Evolutionary conservation across 2,113 vertebrate genomes (phyloP), one percentile per base, ranked within the genome.

Genomic region (Engystomops pustulosus): DNA sequence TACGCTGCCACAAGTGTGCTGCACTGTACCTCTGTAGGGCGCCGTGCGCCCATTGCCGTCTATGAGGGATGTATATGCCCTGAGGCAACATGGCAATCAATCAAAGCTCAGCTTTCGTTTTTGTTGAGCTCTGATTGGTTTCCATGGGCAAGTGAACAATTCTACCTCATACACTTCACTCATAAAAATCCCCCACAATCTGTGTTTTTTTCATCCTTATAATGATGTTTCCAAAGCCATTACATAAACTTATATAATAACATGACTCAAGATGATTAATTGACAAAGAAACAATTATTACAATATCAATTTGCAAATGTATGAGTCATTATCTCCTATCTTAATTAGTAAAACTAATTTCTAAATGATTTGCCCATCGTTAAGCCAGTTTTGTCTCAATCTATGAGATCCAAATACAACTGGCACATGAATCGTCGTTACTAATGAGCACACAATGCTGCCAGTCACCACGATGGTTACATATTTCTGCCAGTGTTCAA

Each of bases 381-480:
- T 67, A 32, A 7, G 32, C 62, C 62, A 67, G 60, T 65, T 65
- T 32, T 58, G 55, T 27, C 32, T 65, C 60, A 32, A 65, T 65
- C 6, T 32, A 12, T 58, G 58, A 62, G 15, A 32, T 30, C 60
- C 27, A 65, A 65, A 36, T 67, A 67, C 62, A 67, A 67, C 27
- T 65, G 60, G 60, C 60, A 65, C 60, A 34, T 34, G 11, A 18
- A 34, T 7, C 12, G 1, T 34, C 32, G 34, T 67, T 67, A 20
- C 62, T 67, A 67, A 67, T 67, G 30, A 36, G 62, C 62, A 20
- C 15, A 67, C 32, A 67, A 67, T 36, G 62, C 14, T 67, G 62
- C 62, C 62, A 67, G 62, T 10, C 32, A 18, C 20, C 20, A 17
- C 17, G 1, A 7, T 36, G 30, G 30, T 34, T 67, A 67, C 17